phyloP scores from a whole-genome alignment of 35 echinoderm and acorn worm genomes.

The Nesometra sesokonis region DNA sequence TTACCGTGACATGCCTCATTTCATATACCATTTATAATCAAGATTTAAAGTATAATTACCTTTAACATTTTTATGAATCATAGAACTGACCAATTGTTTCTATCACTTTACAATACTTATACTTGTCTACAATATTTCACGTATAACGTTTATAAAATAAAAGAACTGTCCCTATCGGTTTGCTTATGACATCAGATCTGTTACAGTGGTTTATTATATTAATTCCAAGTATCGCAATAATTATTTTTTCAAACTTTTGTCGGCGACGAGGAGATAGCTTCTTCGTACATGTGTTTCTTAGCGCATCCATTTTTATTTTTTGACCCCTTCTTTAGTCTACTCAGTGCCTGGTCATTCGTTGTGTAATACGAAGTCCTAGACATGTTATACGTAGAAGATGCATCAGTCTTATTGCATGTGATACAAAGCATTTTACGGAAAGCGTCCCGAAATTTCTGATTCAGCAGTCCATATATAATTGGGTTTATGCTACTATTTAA shows the following conservation, averaged over 20 bases:
- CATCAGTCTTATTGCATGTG: not conserved
- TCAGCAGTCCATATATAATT: conserved; percentile 63
- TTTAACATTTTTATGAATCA: too few relatives aligned
- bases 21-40: too few relatives aligned
- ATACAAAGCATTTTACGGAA: conserved; percentile 18
- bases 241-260: not conserved
- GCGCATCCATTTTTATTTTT: not conserved
- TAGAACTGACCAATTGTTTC: too few relatives aligned
- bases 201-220: too few relatives aligned
- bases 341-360: not conserved
- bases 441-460: conserved; percentile 69
- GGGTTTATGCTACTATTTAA: conserved; percentile 78
- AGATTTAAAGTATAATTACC: too few relatives aligned
- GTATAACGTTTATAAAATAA: too few relatives aligned
- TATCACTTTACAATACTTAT: too few relatives aligned
- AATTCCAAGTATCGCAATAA: too few relatives aligned
- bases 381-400: not conserved
- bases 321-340: not conserved
- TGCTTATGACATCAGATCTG: too few relatives aligned
- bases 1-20: too few relatives aligned
- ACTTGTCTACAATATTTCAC: too few relatives aligned
- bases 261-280: not conserved
- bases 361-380: not conserved
- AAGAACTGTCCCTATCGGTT: too few relatives aligned
- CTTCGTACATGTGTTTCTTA: not conserved